Evolutionary conservation across 2,888 invertebrate genomes (phyloP).

Genomic region (Chrysopilus asiliformis): DNA sequence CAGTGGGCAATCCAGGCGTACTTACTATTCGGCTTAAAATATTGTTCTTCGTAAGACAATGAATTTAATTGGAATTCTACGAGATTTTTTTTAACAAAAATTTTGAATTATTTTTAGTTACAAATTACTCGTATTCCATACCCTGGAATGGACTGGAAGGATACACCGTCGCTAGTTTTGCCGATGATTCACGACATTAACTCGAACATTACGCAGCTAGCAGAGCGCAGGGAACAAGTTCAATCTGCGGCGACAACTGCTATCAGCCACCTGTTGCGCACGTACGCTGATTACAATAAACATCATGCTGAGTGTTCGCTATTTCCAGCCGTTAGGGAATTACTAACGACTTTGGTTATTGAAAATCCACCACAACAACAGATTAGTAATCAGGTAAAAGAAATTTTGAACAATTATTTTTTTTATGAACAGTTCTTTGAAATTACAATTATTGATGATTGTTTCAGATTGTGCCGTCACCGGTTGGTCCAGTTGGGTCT

Average conservation of each 20-base stretch:
- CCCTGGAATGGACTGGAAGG: constrained; percentile 48
- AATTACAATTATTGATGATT: background rate
- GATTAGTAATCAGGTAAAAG: constrained; percentile 17
- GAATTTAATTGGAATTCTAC: constrained; percentile 5
- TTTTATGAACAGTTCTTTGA: background rate
- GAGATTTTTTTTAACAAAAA: background rate
- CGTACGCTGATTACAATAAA: constrained; percentile 61
- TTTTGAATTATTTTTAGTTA: constrained; percentile 39
- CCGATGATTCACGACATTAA: constrained; percentile 83
- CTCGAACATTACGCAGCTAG: constrained; percentile 73
- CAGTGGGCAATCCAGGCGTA: constrained; percentile 81
- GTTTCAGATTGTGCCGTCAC: constrained; percentile 36
- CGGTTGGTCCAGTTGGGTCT: constrained; percentile 34
- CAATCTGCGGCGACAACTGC: constrained; percentile 46
- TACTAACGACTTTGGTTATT: constrained; percentile 68
- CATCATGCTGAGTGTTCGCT: constrained; percentile 80
- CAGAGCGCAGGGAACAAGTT: constrained; percentile 55
- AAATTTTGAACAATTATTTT: too few relatives aligned
- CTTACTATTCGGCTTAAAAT: constrained; percentile 76
- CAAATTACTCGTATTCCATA: constrained; percentile 60
- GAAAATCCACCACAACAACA: constrained; percentile 49
- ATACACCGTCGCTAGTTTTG: constrained; percentile 62
- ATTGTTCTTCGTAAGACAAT: constrained; percentile 68
- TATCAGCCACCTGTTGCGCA: constrained; percentile 49
- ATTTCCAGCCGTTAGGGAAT: constrained; percentile 80